Evolutionary conservation across 2,888 invertebrate genomes (phyloP).

Genomic region (Ophion slaviceki): DNA sequence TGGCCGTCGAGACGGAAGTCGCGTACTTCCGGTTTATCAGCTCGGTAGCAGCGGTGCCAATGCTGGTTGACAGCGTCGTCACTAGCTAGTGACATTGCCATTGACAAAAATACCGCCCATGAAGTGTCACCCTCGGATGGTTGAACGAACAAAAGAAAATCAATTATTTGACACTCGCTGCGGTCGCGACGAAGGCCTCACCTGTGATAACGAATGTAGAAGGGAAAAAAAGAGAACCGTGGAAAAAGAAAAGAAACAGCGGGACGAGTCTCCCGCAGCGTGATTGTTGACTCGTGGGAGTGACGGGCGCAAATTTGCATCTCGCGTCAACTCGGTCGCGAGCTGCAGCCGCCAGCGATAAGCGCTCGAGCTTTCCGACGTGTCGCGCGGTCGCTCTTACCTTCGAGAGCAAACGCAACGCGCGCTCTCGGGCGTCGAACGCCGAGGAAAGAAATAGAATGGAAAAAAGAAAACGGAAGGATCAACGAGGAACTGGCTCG

Average conservation of each 20-base stretch:
- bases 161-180: neutral
- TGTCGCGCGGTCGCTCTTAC: slow-evolving; percentile 33
- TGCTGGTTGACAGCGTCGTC: neutral
- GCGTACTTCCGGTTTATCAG: neutral
- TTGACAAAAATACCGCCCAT: neutral
- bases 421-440: neutral
- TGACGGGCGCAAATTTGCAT: slow-evolving; percentile 48
- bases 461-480: neutral
- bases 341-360: slow-evolving; percentile 23
- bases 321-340: slow-evolving; percentile 15
- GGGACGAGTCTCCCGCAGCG: slow-evolving; percentile 41
- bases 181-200: neutral
- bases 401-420: neutral
- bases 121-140: neutral
- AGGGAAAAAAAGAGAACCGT: neutral
- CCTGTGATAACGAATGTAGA: neutral
- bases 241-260: slow-evolving; percentile 10
- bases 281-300: slow-evolving; percentile 42
- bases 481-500: slow-evolving; percentile 7
- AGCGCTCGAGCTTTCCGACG: slow-evolving; percentile 12
- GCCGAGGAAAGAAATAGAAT: neutral
- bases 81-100: neutral
- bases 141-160: neutral
- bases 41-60: neutral
- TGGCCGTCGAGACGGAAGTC: neutral